A percentile compares a stretch with the other conserved stretches of the same genome.
These are phyloP conservation scores for Sylvia borin DNA, from an alignment of 2,797 vertebrate genomes.

Conservation along the genomic window DNA sequence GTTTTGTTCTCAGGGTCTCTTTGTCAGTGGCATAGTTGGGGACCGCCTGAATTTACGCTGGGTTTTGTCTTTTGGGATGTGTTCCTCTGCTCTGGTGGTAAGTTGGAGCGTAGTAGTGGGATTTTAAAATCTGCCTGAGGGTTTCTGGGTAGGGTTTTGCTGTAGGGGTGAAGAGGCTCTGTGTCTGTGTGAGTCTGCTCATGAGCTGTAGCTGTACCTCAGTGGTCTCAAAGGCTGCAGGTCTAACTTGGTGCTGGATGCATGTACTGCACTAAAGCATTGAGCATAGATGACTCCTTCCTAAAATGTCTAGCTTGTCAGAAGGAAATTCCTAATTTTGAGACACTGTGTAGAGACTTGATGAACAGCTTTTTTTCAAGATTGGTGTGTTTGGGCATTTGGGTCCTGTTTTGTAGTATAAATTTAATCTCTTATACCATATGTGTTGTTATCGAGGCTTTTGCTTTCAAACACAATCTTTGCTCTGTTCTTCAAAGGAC, in stretches of 20 bases:
- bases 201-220: background rate
- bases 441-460: background rate
- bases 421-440: background rate
- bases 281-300: background rate
- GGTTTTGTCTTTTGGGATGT: slow-evolving; percentile 92
- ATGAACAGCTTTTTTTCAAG: background rate
- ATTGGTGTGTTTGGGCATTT: background rate
- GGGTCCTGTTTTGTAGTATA: background rate
- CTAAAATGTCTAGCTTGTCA: slow-evolving; percentile 16
- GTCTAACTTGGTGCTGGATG: background rate
- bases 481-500: background rate
- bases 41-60: slow-evolving; percentile 93
- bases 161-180: background rate
- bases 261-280: background rate
- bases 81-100: slow-evolving; percentile 93
- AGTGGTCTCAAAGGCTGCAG: background rate
- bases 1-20: slow-evolving; percentile 86
- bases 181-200: background rate
- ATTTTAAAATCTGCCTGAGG: background rate
- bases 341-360: background rate
- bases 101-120: slow-evolving; percentile 45
- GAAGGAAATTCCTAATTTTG: background rate
- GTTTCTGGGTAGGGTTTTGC: background rate
- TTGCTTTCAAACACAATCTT: background rate
- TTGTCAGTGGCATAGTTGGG: slow-evolving; percentile 90